A percentile compares a stretch with the other conserved stretches of the same genome.
Evolutionary conservation across 2,797 vertebrate species (phyloP).

Genomic region (Agapornis canus): DNA sequence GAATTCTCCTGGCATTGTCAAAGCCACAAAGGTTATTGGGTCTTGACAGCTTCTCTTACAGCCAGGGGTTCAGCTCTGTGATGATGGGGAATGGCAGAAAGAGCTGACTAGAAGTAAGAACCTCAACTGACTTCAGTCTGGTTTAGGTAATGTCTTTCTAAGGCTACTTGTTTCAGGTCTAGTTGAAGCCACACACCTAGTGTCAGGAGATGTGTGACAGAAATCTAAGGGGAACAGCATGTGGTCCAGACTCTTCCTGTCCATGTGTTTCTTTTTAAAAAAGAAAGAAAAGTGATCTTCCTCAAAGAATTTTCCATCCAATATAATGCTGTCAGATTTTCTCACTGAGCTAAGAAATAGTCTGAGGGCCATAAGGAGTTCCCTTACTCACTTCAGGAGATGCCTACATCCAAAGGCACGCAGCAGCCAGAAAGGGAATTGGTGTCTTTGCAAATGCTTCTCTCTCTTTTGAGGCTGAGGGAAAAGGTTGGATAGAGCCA

Average conservation of each 20-base stretch:
- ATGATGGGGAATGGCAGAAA: accelerated
- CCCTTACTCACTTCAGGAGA: background rate
- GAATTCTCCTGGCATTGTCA: background rate
- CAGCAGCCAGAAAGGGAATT: background rate
- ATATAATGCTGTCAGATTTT: background rate
- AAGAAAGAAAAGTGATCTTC: background rate
- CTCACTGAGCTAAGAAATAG: background rate
- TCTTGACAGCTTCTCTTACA: constrained; percentile 5
- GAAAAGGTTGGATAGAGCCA: background rate
- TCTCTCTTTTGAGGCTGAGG: background rate
- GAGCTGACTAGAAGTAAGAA: background rate
- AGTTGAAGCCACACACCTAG: background rate
- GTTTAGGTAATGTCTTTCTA: background rate
- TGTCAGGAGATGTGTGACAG: background rate
- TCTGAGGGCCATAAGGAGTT: background rate
- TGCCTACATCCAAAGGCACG: background rate
- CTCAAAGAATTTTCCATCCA: background rate
- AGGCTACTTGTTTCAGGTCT: background rate
- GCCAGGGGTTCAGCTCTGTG: background rate
- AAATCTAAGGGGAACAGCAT: background rate
- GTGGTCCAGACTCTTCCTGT: background rate
- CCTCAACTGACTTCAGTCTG: background rate
- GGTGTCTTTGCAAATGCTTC: background rate
- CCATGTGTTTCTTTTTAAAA: background rate
- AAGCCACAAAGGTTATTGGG: background rate